Conservation (phyloP, 2,797 vertebrate genomes). For the Typhlichthys subterraneus region DNA sequence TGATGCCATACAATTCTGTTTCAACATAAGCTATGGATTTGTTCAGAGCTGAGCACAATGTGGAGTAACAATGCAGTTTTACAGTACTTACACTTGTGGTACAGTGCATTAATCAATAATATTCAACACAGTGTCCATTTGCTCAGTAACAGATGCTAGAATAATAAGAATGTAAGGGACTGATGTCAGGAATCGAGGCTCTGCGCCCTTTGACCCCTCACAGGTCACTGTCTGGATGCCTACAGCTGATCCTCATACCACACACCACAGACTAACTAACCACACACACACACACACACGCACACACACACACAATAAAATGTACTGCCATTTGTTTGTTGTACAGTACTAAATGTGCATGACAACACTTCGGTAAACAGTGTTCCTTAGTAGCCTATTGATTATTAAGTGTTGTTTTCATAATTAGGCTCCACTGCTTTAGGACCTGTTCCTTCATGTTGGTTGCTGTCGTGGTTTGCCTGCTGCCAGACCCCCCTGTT, state of each 20-base stretch:
- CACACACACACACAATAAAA: not conserved
- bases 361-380: no score
- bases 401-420: no score
- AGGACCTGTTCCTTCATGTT: not conserved
- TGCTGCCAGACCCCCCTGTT: constrained; percentile 18
- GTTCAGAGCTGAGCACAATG: not conserved
- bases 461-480: not conserved
- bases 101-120: no score
- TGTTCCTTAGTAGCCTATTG: no score
- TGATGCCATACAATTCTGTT: no score
- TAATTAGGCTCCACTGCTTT: not conserved
- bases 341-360: no score
- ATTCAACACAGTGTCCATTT: not conserved
- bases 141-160: not conserved
- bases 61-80: not conserved
- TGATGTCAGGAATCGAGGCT: constrained; percentile 20
- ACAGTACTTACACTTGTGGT: no score
- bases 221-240: constrained; percentile 41
- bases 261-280: constrained; percentile 39
- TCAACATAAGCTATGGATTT: not conserved
- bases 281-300: constrained; percentile 2
- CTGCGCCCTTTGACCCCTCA: constrained; percentile 41
- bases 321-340: no score
- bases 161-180: constrained; percentile 1
- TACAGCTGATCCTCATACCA: constrained; percentile 32